Conservation (phyloP, 2,888 invertebrate genomes). For the Cynaeus angustus region DNA sequence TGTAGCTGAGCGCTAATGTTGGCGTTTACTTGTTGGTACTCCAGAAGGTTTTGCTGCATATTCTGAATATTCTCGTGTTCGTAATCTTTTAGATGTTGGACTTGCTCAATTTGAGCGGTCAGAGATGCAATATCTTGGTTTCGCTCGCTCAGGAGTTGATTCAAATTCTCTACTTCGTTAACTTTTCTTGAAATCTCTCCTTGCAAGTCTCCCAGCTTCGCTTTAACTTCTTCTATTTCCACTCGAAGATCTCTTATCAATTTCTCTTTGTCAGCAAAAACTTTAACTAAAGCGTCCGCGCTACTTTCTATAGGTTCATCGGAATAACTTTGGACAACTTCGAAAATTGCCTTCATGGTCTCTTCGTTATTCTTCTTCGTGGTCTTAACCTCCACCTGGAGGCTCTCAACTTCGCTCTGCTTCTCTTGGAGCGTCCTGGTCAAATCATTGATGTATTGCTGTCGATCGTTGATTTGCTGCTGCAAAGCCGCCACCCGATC, state of each 20-base stretch:
- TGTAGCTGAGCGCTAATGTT: slow-evolving; percentile 52
- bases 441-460: slow-evolving; percentile 64
- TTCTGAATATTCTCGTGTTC: slow-evolving; percentile 59
- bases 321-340: background rate
- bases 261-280: slow-evolving; percentile 7
- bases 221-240: slow-evolving; percentile 42
- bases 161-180: slow-evolving; percentile 42
- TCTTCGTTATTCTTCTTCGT: slow-evolving; percentile 1
- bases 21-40: slow-evolving; percentile 55
- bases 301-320: background rate
- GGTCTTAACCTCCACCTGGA: slow-evolving; percentile 25
- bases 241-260: background rate
- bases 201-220: background rate
- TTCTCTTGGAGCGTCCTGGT: slow-evolving; percentile 61
- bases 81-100: slow-evolving; percentile 55
- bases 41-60: slow-evolving; percentile 58
- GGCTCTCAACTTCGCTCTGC: slow-evolving; percentile 51
- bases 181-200: background rate
- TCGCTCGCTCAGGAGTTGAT: slow-evolving; percentile 52
- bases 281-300: background rate
- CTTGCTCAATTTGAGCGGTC: slow-evolving; percentile 54
- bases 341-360: slow-evolving; percentile 20
- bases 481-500: slow-evolving; percentile 67
- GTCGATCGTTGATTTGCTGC: slow-evolving; percentile 65
- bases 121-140: slow-evolving; percentile 52